phyloP scores from a whole-genome alignment of 1,140 invertebrate genomes.

The Chironomus tepperi region DNA sequence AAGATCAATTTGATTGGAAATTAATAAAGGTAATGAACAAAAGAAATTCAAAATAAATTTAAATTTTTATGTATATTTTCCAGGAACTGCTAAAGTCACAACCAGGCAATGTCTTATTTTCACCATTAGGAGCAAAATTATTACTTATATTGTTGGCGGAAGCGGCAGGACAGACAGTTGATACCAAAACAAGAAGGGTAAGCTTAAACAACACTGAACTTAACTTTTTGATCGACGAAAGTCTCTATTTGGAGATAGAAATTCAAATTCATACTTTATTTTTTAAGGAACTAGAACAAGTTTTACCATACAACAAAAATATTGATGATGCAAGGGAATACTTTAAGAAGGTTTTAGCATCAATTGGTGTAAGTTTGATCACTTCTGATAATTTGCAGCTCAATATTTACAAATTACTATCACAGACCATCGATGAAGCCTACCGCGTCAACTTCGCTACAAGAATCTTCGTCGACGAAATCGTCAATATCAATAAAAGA shows the following conservation, averaged over 20 bases:
- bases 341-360: constrained; percentile 30
- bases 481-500: constrained; percentile 47
- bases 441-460: constrained; percentile 55
- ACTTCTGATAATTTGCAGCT: too few relatives aligned
- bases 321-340: background rate
- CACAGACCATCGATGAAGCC: constrained; percentile 40
- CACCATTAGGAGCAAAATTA: constrained; percentile 69
- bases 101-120: constrained; percentile 58
- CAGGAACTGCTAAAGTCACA: background rate
- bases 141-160: constrained; percentile 62
- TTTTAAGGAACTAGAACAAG: constrained; percentile 45
- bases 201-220: too few relatives aligned
- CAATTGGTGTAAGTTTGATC: constrained; percentile 43
- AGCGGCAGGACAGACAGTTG: constrained; percentile 44
- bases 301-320: constrained; percentile 33
- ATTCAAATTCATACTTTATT: background rate
- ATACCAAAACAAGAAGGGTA: constrained; percentile 46
- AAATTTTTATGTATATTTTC: background rate
- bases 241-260: too few relatives aligned
- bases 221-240: too few relatives aligned
- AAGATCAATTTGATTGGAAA: background rate
- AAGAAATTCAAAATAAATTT: background rate
- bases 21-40: background rate
- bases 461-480: constrained; percentile 52
- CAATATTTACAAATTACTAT: constrained; percentile 26